Percentiles rank a stretch among this genome's conserved stretches.
phyloP scores from a whole-genome alignment of 2,888 invertebrate species.

The Fragum whitleyi region DNA sequence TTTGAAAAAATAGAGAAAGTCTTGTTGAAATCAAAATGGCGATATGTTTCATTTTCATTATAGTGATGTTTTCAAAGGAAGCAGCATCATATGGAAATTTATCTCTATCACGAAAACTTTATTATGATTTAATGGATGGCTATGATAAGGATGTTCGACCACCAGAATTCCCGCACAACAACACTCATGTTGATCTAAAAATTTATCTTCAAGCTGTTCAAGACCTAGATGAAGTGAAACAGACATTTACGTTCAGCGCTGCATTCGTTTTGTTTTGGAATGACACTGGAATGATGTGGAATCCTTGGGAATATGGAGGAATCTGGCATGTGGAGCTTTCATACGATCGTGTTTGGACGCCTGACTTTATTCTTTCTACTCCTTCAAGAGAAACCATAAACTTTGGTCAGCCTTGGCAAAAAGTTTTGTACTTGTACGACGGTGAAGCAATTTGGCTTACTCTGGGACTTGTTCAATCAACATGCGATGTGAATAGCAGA shows the following conservation, averaged over 20 bases:
- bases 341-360: conserved; percentile 52
- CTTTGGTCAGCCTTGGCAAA: conserved; percentile 52
- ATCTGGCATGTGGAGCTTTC: conserved; percentile 10
- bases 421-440: conserved; percentile 31
- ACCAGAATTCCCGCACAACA: conserved; percentile 7
- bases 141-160: conserved; percentile 40
- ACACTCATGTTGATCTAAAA: conserved; percentile 15
- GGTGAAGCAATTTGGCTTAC: conserved; percentile 53
- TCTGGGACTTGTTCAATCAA: conserved; percentile 42
- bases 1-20: no score
- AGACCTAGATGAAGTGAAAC: conserved; percentile 51
- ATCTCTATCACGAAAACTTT: not conserved
- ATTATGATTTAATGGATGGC: conserved; percentile 11
- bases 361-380: conserved; percentile 55
- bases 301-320: conserved; percentile 25
- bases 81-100: not conserved
- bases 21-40: no score
- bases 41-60: no score
- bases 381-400: conserved; percentile 49
- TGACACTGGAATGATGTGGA: conserved; percentile 44
- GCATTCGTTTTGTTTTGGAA: conserved; percentile 35
- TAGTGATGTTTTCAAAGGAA: not conserved
- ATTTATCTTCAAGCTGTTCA: conserved; percentile 43
- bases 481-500: conserved; percentile 49
- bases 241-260: conserved; percentile 33